Conservation (phyloP, 2,113 vertebrate species). For the Gobius niger region DNA sequence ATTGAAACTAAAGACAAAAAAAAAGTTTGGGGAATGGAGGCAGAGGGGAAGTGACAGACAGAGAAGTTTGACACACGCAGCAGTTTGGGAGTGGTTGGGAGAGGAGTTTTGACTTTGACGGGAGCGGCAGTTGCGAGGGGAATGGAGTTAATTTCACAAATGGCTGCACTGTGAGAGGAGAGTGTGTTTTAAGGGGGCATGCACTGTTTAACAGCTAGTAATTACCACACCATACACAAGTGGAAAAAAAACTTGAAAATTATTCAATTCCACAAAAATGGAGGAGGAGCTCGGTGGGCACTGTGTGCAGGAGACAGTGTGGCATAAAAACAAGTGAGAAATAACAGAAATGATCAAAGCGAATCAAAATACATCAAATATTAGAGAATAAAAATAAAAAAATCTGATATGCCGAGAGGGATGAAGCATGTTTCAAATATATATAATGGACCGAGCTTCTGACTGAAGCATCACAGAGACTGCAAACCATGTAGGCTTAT, state of each 20-base stretch:
- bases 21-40: constrained; percentile 32
- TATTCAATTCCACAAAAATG: constrained; percentile 53
- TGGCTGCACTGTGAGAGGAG: constrained; percentile 78
- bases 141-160: constrained; percentile 86
- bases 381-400: too few relatives aligned
- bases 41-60: constrained; percentile 34
- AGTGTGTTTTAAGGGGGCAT: constrained; percentile 56
- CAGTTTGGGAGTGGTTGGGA: constrained; percentile 13
- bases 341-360: neutral
- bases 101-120: constrained; percentile 67
- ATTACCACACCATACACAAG: constrained; percentile 59
- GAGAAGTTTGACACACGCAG: constrained; percentile 23
- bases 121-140: constrained; percentile 52
- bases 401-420: too few relatives aligned
- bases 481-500: too few relatives aligned
- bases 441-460: too few relatives aligned
- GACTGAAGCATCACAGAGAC: too few relatives aligned
- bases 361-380: too few relatives aligned
- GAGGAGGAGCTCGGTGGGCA: constrained; percentile 31
- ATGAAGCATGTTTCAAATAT: too few relatives aligned
- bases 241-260: constrained; percentile 50
- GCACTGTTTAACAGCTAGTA: constrained; percentile 71
- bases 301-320: neutral
- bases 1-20: constrained; percentile 38
- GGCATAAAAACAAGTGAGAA: neutral